phyloP scores from a whole-genome alignment of 2,888 invertebrate species.

The Protonemura montana region DNA sequence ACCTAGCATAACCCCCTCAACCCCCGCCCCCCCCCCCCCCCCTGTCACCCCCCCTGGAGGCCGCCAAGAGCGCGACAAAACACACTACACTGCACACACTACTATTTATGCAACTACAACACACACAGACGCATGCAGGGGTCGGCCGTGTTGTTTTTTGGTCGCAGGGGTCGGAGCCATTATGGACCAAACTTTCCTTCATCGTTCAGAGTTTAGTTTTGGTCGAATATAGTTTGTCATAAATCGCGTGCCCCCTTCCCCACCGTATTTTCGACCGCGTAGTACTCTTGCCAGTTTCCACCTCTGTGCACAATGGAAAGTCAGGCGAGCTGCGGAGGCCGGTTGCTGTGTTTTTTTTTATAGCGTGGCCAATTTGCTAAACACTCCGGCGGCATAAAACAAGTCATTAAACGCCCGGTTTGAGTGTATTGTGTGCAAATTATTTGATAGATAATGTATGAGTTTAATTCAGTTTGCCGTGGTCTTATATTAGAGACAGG shows the following conservation, averaged over 20 bases:
- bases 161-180: neutral
- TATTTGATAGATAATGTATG: conserved; percentile 16
- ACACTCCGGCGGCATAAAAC: neutral
- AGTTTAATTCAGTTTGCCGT: neutral
- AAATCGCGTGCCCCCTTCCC: neutral
- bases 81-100: neutral
- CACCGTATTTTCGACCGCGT: neutral
- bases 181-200: conserved; percentile 26
- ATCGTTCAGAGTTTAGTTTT: conserved; percentile 24
- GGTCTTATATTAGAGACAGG: neutral
- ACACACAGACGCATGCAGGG: neutral
- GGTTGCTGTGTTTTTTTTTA: neutral
- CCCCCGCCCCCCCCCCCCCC: neutral
- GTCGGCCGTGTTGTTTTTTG: conserved; percentile 13
- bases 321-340: neutral
- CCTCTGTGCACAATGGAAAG: neutral
- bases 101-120: conserved; percentile 19
- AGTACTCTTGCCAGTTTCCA: neutral
- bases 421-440: conserved; percentile 2
- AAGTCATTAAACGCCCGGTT: neutral
- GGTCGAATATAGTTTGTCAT: conserved; percentile 16
- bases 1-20: neutral
- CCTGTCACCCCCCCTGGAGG: no score
- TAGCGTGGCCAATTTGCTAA: neutral
- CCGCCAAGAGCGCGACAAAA: conserved; percentile 1